Conservation (phyloP, 2,888 invertebrate genomes). For the Drosophila koepferae region DNA sequence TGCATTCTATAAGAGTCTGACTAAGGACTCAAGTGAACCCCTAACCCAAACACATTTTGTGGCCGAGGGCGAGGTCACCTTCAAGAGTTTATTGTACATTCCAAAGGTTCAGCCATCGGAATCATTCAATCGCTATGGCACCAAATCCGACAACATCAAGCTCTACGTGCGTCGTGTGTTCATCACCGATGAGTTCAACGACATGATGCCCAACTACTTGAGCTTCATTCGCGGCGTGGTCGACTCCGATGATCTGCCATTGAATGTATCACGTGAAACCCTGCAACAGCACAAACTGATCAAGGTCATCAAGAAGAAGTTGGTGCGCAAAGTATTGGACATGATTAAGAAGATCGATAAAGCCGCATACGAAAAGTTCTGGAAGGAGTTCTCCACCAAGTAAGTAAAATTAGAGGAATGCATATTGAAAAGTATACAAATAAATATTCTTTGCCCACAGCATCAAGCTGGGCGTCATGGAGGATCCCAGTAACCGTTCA, state of each 20-base stretch:
- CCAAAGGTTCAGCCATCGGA: conserved; percentile 96
- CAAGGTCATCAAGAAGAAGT: conserved; percentile 99
- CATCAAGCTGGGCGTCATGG: conserved; percentile 98
- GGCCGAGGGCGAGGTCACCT: conserved; percentile 99
- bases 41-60: conserved; percentile 95
- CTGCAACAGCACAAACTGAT: conserved; percentile 99
- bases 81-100: conserved; percentile 97
- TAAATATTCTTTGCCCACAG: conserved; percentile 84
- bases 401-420: conserved; percentile 84
- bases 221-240: conserved; percentile 98
- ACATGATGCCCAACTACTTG: conserved; percentile 99
- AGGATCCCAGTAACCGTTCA: conserved; percentile 98
- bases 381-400: conserved; percentile 99
- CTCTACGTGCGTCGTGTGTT: conserved; percentile 99
- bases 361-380: conserved; percentile 96
- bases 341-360: conserved; percentile 98
- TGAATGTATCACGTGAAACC: conserved; percentile 99
- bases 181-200: conserved; percentile 99
- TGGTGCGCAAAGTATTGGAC: conserved; percentile 98
- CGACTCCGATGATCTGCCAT: conserved; percentile 98
- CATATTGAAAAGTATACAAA: not conserved
- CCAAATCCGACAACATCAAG: conserved; percentile 97
- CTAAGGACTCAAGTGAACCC: conserved; percentile 94
- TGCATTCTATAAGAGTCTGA: conserved; percentile 97
- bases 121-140: conserved; percentile 97